phyloP scores from a whole-genome alignment of 2,888 invertebrate genomes.

The Clistopyga incitator region DNA sequence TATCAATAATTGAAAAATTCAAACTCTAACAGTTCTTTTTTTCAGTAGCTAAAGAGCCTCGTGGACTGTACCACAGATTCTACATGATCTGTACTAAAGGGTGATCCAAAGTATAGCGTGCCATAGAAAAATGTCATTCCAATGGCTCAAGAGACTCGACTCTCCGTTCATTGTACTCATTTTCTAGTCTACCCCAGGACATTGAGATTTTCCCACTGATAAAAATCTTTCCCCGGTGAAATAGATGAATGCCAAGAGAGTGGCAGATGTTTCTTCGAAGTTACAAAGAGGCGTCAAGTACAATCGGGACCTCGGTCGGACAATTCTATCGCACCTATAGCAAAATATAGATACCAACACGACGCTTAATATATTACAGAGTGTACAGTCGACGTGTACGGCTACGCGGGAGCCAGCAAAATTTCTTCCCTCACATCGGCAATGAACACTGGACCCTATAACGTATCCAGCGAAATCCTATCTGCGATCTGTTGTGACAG shows the following conservation, averaged over 20 bases:
- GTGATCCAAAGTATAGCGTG: not conserved
- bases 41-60: too few species aligned
- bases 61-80: not conserved
- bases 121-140: not conserved
- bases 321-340: conserved; percentile 53
- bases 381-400: conserved; percentile 2
- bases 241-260: conserved; percentile 23
- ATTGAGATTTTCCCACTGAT: conserved; percentile 40
- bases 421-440: conserved; percentile 58
- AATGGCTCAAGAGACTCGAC: not conserved
- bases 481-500: conserved; percentile 78
- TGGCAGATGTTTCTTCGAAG: conserved; percentile 53
- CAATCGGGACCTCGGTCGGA: conserved; percentile 37
- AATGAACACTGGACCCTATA: conserved; percentile 46
- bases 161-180: conserved; percentile 19
- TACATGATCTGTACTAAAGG: not conserved
- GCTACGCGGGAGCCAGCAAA: conserved; percentile 34
- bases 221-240: conserved; percentile 33
- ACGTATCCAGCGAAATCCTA: conserved; percentile 71
- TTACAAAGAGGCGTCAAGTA: conserved; percentile 48
- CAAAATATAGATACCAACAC: conserved; percentile 15
- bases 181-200: conserved; percentile 38
- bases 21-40: too few species aligned
- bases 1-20: too few species aligned
- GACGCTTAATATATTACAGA: not conserved